Base-by-base conservation (phyloP, 2,888 invertebrate species). In the Lasioglossum figueresi region DNA sequence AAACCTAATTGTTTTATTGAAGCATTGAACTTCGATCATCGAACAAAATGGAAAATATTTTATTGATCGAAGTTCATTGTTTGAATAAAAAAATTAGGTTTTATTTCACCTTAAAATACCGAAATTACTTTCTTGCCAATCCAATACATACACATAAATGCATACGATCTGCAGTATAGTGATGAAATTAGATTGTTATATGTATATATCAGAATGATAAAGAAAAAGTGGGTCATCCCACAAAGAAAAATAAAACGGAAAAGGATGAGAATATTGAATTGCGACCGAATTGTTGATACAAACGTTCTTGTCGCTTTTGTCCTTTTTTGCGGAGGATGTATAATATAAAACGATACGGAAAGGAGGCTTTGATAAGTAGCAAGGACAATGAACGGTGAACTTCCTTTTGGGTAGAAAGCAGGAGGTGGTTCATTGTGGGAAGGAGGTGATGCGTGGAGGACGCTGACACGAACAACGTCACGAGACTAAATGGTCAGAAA, bases 401-500 rank as follows among this genome's bases (percentile, higher is more conserved):
- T 82, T 75, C 71, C 80, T 80, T 71, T 43, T 45, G 52, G 70
- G 40, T 82, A 71, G 79, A 77, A 79, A 73, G 66, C 56, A 52
- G 37, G 71, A 68, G 59, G 66, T 63, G 80, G 82, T 45, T 81
- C 81, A 88, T 89, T 89, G 87, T 89, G 59, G 68, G 59, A 52
- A 84, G 68, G 76, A 86, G 80, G 31, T 52, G 90, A 83, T 89
- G 87, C 84, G 84, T 88, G 83, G 82, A 86, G 75, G 76, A 88
- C 82, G 14, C 77, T 86, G 88, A 75, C 85, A 89, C 84, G 86
- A 89, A 87, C 88, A 88, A 89, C 84, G 40, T 70, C 40, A 70
- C 14, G 89, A 85, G 88, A 89, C 87, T 85, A 90, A 90, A 91
- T 88, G 90, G 83, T 83, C 75, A 77, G 72, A 68, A 48, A 72